Conservation (phyloP, 2,113 vertebrate species). For the Indri indri region DNA sequence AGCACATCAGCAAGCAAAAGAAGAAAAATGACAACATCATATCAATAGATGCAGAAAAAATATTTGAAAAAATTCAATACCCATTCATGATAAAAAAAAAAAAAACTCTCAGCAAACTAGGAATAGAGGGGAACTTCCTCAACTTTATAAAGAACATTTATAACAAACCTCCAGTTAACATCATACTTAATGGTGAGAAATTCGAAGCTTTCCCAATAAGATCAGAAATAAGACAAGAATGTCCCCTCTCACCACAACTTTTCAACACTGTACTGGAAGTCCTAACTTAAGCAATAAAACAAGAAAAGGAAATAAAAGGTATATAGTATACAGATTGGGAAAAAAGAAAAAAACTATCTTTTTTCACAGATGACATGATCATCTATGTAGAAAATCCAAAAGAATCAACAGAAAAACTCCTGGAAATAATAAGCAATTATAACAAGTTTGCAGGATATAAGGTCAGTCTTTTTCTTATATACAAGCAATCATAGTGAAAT, state of each 20-base stretch:
- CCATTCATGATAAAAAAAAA: background rate
- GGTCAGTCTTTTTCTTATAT: background rate
- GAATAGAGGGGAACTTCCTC: background rate
- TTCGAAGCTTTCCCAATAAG: background rate
- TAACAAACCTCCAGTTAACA: background rate
- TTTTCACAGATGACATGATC: background rate
- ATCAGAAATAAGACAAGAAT: background rate
- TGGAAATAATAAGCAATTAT: background rate
- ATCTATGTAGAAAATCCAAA: background rate
- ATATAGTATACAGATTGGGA: background rate
- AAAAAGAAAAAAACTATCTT: conserved; percentile 9
- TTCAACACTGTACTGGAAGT: background rate
- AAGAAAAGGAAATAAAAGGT: background rate
- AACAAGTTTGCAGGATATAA: background rate
- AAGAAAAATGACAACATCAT: background rate
- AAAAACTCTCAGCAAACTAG: background rate
- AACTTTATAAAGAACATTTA: background rate
- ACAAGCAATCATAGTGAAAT: background rate
- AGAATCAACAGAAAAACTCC: background rate
- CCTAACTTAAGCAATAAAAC: background rate
- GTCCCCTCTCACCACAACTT: background rate
- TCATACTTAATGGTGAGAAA: background rate
- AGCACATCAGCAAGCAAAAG: background rate
- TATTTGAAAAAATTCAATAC: background rate
- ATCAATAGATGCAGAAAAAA: conserved; percentile 12